Base-by-base conservation (phyloP, 1,140 invertebrate species). In the Achroia grisella region DNA sequence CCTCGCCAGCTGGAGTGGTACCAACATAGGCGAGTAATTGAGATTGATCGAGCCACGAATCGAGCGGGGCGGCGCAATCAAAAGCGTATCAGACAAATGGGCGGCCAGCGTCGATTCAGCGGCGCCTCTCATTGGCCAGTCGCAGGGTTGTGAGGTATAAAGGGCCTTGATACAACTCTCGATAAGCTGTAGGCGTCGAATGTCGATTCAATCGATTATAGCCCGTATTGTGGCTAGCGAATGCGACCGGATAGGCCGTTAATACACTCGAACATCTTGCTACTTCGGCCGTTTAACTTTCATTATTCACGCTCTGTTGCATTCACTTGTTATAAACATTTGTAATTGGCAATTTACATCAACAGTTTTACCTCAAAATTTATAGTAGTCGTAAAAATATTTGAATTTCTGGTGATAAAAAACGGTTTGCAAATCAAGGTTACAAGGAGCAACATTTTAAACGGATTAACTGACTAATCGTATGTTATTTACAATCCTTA, bases 31-130 rank as follows among this genome's bases (percentile, higher is more conserved):
- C 60, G 55, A 55, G 53, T 73, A 79, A 79, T 82, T 74, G 65
- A 65, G 75, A 84, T 84, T 79, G 76, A 85, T 85, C 65, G 76
- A 69, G 63, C 55, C 65, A 52, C 57, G 73, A 70, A 80, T 80
- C 73, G 73, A 67, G 61, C 44, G 63, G 73, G 81, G 80, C 81
- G 81, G 76, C 42, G 81, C 81, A 77, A 85, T 85, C 81, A 85
- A 85, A 85, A 68, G 60, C 72, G 70, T 71, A 79, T 80, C 75
- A 69, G 62, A 57, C 75, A 77, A 82, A 85, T 85, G 60, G 45
- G 73, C 53, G 65, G 39, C 45, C 44, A 49, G 50, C 61, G 39
- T 42, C 46, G 48, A 17, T 40, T 55, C 51, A 37, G 42, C 51
- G 56, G 15, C 44, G 53, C 31, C 52, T 52, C 56, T 41, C 40